These are phyloP conservation scores for Drosophila pectinifera DNA, from an alignment of 1,140 invertebrate genomes.

Conservation along the genomic window DNA sequence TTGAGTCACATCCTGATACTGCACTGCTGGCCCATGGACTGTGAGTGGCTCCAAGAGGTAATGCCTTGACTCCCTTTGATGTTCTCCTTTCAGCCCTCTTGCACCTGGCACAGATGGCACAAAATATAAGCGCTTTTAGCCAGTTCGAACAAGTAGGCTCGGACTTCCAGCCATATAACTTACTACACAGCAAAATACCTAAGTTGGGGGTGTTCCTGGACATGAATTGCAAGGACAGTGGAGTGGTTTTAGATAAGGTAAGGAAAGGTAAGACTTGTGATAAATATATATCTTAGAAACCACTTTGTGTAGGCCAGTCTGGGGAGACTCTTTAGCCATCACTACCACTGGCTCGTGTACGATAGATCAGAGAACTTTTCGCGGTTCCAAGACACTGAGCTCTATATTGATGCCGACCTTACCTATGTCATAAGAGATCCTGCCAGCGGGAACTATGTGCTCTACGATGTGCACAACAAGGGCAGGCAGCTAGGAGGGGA, in stretches of 20 bases:
- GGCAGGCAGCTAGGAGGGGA: conserved; percentile 58
- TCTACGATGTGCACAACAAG: conserved; percentile 79
- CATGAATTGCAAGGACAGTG: conserved; percentile 60
- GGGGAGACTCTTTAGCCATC: conserved; percentile 33
- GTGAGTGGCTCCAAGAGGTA: conserved; percentile 25
- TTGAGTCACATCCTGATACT: conserved; percentile 58
- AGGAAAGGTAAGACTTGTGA: not conserved
- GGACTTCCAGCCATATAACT: conserved; percentile 1
- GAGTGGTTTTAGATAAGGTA: conserved; percentile 49
- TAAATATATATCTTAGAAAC: not conserved
- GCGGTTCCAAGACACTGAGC: conserved; percentile 37
- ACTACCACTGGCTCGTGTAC: conserved; percentile 71
- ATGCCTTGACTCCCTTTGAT: not conserved
- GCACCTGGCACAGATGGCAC: conserved; percentile 29
- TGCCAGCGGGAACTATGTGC: conserved; percentile 9
- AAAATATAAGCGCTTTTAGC: conserved; percentile 24
- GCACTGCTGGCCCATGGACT: conserved; percentile 55
- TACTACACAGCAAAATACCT: conserved; percentile 33
- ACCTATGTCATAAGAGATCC: conserved; percentile 39
- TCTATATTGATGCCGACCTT: conserved; percentile 60
- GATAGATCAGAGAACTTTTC: conserved; percentile 30
- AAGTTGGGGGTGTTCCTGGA: conserved; percentile 69
- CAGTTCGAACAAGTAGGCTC: conserved; percentile 48
- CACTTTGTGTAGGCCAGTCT: conserved; percentile 41
- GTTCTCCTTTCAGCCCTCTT: conserved; percentile 44